Conservation (phyloP, 2,888 invertebrate genomes). For the Ophion ventricosus region DNA sequence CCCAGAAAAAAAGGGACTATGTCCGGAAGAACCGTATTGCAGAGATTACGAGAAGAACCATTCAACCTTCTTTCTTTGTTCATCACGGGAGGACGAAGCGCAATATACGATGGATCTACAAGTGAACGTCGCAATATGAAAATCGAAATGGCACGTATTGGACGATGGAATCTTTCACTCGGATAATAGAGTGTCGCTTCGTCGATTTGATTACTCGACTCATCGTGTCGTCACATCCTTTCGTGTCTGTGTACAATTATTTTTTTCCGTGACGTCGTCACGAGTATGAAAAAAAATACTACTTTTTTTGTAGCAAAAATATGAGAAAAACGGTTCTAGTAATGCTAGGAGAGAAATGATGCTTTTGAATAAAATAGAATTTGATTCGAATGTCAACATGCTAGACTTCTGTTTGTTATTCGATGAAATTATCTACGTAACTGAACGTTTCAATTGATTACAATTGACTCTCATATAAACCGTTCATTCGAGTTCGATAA, state of each 20-base stretch:
- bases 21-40: constrained; percentile 35
- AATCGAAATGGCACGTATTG: constrained; percentile 13
- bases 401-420: too few species aligned
- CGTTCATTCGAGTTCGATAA: too few species aligned
- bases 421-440: too few species aligned
- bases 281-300: too few species aligned
- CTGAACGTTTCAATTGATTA: too few species aligned
- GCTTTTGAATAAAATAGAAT: too few species aligned
- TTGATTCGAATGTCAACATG: too few species aligned
- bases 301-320: too few species aligned
- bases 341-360: too few species aligned
- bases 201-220: constrained; percentile 4
- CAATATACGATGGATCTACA: constrained; percentile 10
- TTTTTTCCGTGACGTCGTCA: too few species aligned
- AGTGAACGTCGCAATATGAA: constrained; percentile 30
- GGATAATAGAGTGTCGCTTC: not conserved
- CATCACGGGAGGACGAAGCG: not conserved
- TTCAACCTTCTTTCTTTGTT: constrained; percentile 31
- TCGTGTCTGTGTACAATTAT: not conserved
- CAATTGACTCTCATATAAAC: too few species aligned
- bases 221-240: not conserved
- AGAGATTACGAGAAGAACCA: constrained; percentile 16
- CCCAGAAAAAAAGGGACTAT: constrained; percentile 9
- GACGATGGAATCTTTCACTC: constrained; percentile 17
- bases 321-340: too few species aligned